Evolutionary conservation across 2,888 invertebrate genomes (phyloP), one percentile per base, ranked within the genome.

Genomic region (Phlogophora meticulosa): DNA sequence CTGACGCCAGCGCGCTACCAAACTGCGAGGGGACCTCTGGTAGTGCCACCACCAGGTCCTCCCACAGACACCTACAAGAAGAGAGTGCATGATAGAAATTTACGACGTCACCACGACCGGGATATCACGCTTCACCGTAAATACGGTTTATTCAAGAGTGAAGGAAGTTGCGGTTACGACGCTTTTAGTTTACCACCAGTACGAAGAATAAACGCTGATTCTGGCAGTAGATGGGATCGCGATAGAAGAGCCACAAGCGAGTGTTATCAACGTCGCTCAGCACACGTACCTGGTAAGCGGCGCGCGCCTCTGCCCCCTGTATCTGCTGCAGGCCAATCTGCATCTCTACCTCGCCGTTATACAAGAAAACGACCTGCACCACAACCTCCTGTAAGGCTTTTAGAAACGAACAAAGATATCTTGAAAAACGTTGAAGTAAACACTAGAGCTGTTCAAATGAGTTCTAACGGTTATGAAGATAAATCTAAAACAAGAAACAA

Each of bases 201-300:
- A 4, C 87, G 89, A 32, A 88, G 85, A 57, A 63, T 77, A 48
- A 71, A 75, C 80, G 68, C 70, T 22, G 83, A 82, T 52, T 62
- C 75, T 40, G 67, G 57, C 15, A 78, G 67, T 63, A 89, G 90
- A 80, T 83, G 75, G 76, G 86, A 90, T 34, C 91, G 94, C 56
- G 94, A 94, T 40, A 92, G 97, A 48, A 93, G 97, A 81, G 96
- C 96, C 24, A 95, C 96, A n/a, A 97, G 97, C 85, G 97, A 97
- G 90, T 95, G 96, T 28, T 96, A 96, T 77, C 96, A 96, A 70
- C 96, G 96, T 52, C 96, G 96, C 76, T 95, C 96, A 11, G 96
- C 96, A 5, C 97, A 98, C 92, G 97, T 98, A 0, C 97, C 97
- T 78, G 98, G 98, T 28, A 98, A 98, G 88, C 92, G 98, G 56